A percentile compares a stretch with the other conserved stretches of the same genome.
These are phyloP conservation scores for Lordiphosa collinella DNA, from an alignment of 1,140 invertebrate genomes.

Conservation along the genomic window DNA sequence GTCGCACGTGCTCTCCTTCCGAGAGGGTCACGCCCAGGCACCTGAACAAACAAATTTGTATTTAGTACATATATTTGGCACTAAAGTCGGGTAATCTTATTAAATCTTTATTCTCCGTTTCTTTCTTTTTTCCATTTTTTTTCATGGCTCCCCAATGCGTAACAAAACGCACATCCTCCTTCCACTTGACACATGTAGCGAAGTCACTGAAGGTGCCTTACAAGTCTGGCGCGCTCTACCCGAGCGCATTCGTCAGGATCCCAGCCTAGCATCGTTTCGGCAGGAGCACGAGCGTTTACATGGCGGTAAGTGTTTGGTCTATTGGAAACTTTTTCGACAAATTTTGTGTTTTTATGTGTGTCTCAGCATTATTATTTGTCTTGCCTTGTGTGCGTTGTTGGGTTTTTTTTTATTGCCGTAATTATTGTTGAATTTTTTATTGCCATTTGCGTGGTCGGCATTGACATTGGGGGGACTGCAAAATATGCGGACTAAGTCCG, in stretches of 20 bases:
- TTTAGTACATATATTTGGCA: slow-evolving; percentile 23
- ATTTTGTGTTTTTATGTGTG: slow-evolving; percentile 14
- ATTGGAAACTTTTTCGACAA: slow-evolving; percentile 14
- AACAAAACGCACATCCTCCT: slow-evolving; percentile 39
- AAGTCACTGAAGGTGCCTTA: slow-evolving; percentile 83
- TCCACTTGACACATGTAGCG: slow-evolving; percentile 75
- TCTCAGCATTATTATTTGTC: slow-evolving; percentile 7
- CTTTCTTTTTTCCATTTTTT: slow-evolving; percentile 15
- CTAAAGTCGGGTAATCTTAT: slow-evolving; percentile 62
- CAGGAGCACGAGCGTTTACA: slow-evolving; percentile 83
- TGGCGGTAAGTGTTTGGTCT: slow-evolving; percentile 74
- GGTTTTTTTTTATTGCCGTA: slow-evolving; percentile 65
- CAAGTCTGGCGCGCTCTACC: slow-evolving; percentile 84
- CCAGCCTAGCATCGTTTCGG: slow-evolving; percentile 83
- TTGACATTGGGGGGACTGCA: slow-evolving; percentile 61
- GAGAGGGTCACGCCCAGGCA: slow-evolving; percentile 40
- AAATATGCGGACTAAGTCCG: slow-evolving; percentile 6
- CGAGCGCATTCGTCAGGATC: slow-evolving; percentile 84
- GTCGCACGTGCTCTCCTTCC: slow-evolving; percentile 2
- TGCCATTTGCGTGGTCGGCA: slow-evolving; percentile 52
- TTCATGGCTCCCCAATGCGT: slow-evolving; percentile 66
- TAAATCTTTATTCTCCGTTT: slow-evolving; percentile 56
- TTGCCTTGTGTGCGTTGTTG: slow-evolving; percentile 21
- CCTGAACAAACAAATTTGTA: slow-evolving; percentile 56
- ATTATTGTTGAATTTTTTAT: slow-evolving; percentile 75